These are phyloP conservation scores for Rhagologus leucostigma DNA, from an alignment of 2,113 vertebrate genomes.

Conservation along the genomic window DNA sequence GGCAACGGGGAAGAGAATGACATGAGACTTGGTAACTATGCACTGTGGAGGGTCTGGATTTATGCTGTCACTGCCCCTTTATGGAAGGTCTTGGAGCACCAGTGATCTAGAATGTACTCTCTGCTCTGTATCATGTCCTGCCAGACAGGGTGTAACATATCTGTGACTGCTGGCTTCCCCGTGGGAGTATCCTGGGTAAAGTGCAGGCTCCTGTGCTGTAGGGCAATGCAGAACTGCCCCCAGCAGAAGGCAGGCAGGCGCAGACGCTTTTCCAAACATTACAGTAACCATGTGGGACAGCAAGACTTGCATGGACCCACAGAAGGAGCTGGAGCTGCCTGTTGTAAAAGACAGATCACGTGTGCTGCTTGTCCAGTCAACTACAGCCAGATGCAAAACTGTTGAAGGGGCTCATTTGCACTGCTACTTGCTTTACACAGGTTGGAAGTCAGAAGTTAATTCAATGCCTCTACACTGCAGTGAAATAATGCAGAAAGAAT, in stretches of 20 bases:
- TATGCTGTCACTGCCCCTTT: not conserved
- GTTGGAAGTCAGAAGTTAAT: not conserved
- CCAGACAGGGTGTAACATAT: not conserved
- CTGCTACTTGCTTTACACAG: not conserved
- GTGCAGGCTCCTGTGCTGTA: not conserved
- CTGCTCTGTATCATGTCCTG: not conserved
- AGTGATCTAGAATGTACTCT: not conserved
- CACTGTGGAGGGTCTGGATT: not conserved
- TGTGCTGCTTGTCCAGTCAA: not conserved
- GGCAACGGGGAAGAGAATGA: not conserved
- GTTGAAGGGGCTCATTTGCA: not conserved
- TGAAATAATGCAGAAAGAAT: not conserved
- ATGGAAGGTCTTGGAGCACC: not conserved
- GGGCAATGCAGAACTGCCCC: not conserved
- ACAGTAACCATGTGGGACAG: not conserved
- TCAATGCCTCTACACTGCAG: not conserved
- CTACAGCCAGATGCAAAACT: not conserved
- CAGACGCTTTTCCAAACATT: not conserved
- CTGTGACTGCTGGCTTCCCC: not conserved
- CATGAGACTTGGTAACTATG: not conserved
- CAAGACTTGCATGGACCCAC: fast-evolving
- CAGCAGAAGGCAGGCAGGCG: not conserved
- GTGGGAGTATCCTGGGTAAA: not conserved
- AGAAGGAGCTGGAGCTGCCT: not conserved
- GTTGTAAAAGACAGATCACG: not conserved